A percentile compares a stretch with the other conserved stretches of the same genome.
These are phyloP conservation scores for Apamea epomidion DNA, from an alignment of 2,888 invertebrate genomes.

Conservation along the genomic window DNA sequence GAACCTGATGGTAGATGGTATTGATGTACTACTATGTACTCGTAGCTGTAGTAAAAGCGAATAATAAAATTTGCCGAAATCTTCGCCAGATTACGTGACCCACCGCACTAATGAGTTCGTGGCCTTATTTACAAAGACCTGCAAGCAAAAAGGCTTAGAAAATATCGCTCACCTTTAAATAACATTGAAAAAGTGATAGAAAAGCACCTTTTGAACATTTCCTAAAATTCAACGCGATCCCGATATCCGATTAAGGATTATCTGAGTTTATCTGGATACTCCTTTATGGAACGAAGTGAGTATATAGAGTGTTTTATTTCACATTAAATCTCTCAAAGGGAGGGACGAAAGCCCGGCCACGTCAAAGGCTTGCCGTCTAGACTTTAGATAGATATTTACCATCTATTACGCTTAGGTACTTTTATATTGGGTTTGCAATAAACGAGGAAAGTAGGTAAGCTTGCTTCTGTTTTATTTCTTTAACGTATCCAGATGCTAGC, in stretches of 20 bases:
- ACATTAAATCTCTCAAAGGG: constrained; percentile 22
- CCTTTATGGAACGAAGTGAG: neutral
- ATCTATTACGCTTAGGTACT: constrained; percentile 10
- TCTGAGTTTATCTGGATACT: neutral
- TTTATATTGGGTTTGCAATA: constrained; percentile 11
- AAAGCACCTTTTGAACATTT: constrained; percentile 2
- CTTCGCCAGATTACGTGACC: constrained; percentile 69
- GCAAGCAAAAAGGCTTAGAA: constrained; percentile 47
- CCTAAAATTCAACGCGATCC: neutral
- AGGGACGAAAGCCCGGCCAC: neutral
- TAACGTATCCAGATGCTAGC: neutral
- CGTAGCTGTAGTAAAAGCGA: constrained; percentile 6
- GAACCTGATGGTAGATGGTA: neutral
- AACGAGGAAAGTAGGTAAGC: constrained; percentile 2
- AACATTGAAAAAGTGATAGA: constrained; percentile 26
- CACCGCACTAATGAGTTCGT: constrained; percentile 63
- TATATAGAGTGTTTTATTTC: neutral
- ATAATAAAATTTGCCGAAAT: constrained; percentile 71
- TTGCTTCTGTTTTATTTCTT: constrained; percentile 7
- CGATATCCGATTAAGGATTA: constrained; percentile 42
- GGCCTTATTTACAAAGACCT: constrained; percentile 59
- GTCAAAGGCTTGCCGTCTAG: constrained; percentile 34
- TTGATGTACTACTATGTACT: constrained; percentile 16
- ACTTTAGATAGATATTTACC: constrained; percentile 10
- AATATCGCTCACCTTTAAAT: constrained; percentile 58